Conservation (phyloP, 2,888 invertebrate species). For the Sialis lutaria region DNA sequence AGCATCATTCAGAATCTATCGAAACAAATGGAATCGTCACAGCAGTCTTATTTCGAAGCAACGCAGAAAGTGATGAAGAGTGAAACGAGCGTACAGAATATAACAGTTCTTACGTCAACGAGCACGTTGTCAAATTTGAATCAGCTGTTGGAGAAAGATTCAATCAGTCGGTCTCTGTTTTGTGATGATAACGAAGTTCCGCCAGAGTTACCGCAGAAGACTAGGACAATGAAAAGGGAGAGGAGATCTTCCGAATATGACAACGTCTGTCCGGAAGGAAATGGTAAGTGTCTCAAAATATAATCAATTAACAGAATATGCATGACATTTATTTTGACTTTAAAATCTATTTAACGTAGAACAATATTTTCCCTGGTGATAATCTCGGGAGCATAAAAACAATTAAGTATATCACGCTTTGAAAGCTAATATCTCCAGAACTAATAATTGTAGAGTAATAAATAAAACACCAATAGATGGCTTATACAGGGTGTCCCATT, state of each 20-base stretch:
- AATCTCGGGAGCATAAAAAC: not conserved
- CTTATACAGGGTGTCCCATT: no score
- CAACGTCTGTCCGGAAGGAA: constrained; percentile 33
- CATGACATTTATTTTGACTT: no score
- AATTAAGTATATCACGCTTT: not conserved
- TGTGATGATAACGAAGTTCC: constrained; percentile 20
- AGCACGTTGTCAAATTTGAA: not conserved
- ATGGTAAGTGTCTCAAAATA: constrained; percentile 11
- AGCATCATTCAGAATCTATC: constrained; percentile 1
- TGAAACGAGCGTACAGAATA: not conserved
- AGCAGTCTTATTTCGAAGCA: not conserved
- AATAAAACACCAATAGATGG: no score
- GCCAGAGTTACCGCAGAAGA: constrained; percentile 47
- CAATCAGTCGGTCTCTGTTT: not conserved
- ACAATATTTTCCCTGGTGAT: no score
- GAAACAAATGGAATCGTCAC: not conserved
- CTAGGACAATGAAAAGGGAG: constrained; percentile 31
- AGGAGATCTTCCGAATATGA: constrained; percentile 52
- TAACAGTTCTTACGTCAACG: not conserved
- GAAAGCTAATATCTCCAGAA: not conserved
- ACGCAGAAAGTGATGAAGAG: not conserved
- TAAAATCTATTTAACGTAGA: no score
- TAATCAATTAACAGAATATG: no score
- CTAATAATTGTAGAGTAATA: no score
- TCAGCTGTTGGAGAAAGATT: not conserved